Conservation (phyloP, 2,888 invertebrate genomes). For the Drosophila eohydei region DNA sequence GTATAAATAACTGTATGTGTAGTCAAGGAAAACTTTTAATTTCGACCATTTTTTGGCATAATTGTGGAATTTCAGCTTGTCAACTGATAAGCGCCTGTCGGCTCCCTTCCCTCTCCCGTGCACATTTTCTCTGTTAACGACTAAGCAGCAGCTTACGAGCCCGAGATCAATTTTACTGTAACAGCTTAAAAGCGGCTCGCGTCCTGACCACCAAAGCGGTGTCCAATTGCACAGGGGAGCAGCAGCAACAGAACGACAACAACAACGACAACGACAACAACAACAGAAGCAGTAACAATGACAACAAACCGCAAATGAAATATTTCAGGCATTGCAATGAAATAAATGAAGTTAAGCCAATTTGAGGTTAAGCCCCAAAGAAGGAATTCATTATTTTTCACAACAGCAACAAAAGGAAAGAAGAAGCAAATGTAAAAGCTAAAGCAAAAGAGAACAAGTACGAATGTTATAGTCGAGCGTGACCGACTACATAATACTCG, state of each 20-base stretch:
- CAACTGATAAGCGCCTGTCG: slow-evolving; percentile 19
- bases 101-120: not conserved
- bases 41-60: not conserved
- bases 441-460: slow-evolving; percentile 3
- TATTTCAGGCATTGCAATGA: slow-evolving; percentile 66
- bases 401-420: slow-evolving; percentile 20
- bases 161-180: slow-evolving; percentile 27
- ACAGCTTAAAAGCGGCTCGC: slow-evolving; percentile 44
- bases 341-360: slow-evolving; percentile 79
- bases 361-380: slow-evolving; percentile 73
- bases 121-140: not conserved
- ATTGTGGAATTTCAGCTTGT: not conserved
- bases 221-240: slow-evolving; percentile 33
- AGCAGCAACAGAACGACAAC: not conserved
- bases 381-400: slow-evolving; percentile 70
- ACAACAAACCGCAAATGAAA: slow-evolving; percentile 64
- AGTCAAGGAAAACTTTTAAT: no score
- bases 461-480: not conserved
- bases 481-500: not conserved
- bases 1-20: no score
- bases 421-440: slow-evolving; percentile 2
- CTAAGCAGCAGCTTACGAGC: slow-evolving; percentile 8
- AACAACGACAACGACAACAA: not conserved
- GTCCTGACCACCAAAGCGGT: slow-evolving; percentile 40
- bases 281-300: not conserved